These are phyloP conservation scores for Cyanoliseus patagonus DNA, from an alignment of 2,113 vertebrate genomes.

Conservation along the genomic window DNA sequence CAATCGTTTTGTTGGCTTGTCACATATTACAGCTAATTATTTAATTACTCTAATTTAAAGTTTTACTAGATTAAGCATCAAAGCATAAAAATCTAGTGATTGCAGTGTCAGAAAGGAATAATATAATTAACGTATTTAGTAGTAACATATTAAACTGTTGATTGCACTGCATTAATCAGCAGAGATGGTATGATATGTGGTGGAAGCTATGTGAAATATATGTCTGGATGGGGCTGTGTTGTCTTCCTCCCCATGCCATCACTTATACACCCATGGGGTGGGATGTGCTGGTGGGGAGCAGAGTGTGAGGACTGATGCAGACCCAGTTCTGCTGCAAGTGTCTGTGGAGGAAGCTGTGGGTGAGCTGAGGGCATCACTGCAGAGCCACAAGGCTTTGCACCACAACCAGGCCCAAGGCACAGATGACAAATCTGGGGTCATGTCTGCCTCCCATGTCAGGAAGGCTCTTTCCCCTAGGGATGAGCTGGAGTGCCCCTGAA, in stretches of 20 bases:
- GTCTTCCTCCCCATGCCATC: fast-evolving
- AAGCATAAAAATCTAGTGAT: slow-evolving; percentile 73
- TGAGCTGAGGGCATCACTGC: fast-evolving
- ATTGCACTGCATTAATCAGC: slow-evolving; percentile 40
- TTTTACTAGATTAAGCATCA: slow-evolving; percentile 69
- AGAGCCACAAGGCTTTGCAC: neutral
- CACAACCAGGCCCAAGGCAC: neutral
- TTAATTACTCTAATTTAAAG: slow-evolving; percentile 75
- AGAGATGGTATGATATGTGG: neutral
- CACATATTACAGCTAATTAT: slow-evolving; percentile 68
- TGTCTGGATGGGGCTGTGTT: neutral
- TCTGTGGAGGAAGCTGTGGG: fast-evolving
- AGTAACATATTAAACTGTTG: slow-evolving; percentile 70
- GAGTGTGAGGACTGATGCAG: neutral
- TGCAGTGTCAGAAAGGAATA: slow-evolving; percentile 68
- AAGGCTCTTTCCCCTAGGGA: neutral
- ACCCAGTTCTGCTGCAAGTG: neutral
- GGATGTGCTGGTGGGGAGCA: neutral
- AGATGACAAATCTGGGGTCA: fast-evolving
- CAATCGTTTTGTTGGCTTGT: slow-evolving; percentile 54
- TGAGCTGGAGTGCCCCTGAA: neutral
- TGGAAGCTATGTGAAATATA: neutral
- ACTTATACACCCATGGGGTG: fast-evolving
- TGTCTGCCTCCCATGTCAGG: fast-evolving
- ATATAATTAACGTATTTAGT: slow-evolving; percentile 70